Evolutionary conservation across 1,140 invertebrate species (phyloP).

Genomic region (Drosophila suzukii): DNA sequence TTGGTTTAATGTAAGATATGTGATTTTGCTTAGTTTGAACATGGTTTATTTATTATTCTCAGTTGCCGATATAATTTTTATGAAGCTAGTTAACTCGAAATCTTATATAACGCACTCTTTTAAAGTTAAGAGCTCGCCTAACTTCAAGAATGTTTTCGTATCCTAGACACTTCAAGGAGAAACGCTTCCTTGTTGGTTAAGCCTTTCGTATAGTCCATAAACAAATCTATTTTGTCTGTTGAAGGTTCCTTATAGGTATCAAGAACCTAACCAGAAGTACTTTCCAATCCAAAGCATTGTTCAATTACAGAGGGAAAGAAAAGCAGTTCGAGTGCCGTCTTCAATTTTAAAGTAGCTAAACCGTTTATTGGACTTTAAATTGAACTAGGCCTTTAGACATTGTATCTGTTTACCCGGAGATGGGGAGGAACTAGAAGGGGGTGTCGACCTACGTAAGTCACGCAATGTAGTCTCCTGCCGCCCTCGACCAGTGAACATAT

Average conservation of each 20-base stretch:
- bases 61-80: too few species aligned
- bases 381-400: slow-evolving; percentile 68
- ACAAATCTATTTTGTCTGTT: not conserved
- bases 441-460: slow-evolving; percentile 75
- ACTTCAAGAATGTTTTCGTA: not conserved
- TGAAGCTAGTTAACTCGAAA: too few species aligned
- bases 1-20: too few species aligned
- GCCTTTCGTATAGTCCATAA: not conserved
- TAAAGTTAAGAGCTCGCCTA: too few species aligned
- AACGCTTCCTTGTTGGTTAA: not conserved
- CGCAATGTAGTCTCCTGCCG: slow-evolving; percentile 70
- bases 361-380: slow-evolving; percentile 56
- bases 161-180: not conserved
- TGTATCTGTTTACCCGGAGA: slow-evolving; percentile 36
- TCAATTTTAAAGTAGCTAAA: slow-evolving; percentile 35
- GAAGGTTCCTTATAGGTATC: not conserved
- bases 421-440: not conserved
- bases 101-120: too few species aligned
- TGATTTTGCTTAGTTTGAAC: too few species aligned
- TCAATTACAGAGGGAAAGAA: not conserved
- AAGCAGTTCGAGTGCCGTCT: not conserved
- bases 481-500: slow-evolving; percentile 23
- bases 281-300: slow-evolving; percentile 3
- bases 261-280: not conserved
- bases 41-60: too few species aligned